These are phyloP conservation scores for Conomelus anceps DNA, from an alignment of 2,888 invertebrate genomes.

Conservation along the genomic window DNA sequence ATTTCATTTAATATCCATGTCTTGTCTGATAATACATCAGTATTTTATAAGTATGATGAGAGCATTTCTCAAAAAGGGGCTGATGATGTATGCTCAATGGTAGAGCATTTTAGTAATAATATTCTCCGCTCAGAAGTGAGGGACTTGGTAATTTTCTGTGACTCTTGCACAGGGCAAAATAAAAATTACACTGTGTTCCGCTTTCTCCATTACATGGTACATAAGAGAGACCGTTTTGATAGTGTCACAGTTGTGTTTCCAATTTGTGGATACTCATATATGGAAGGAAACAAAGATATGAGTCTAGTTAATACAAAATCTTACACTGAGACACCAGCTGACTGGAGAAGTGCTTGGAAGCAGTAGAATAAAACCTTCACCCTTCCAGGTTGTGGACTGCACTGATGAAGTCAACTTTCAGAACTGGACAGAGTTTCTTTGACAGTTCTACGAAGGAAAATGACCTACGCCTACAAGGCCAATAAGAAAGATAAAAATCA, in stretches of 20 bases:
- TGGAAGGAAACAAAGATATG: conserved; percentile 26
- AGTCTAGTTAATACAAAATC: not conserved
- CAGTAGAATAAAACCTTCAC: conserved; percentile 32
- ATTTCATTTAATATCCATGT: conserved; percentile 23
- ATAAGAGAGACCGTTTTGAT: conserved; percentile 11
- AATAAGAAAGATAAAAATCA: conserved; percentile 8
- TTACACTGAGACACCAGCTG: conserved; percentile 16
- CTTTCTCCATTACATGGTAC: conserved; percentile 21
- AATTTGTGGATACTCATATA: conserved; percentile 25
- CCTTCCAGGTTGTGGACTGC: conserved; percentile 31
- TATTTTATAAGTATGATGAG: conserved; percentile 24
- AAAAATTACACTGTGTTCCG: conserved; percentile 24
- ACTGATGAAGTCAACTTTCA: conserved; percentile 6
- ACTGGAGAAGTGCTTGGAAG: conserved; percentile 31
- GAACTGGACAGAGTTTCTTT: conserved; percentile 11
- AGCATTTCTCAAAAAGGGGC: conserved; percentile 17
- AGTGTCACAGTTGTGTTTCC: conserved; percentile 20
- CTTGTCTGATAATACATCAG: conserved; percentile 10
- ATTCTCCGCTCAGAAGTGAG: conserved; percentile 4
- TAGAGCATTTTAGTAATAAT: conserved; percentile 11
- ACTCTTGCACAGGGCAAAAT: conserved; percentile 21
- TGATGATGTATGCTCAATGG: conserved; percentile 24
- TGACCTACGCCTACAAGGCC: conserved; percentile 12
- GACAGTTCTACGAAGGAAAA: not conserved
- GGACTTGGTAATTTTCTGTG: conserved; percentile 15